Conservation (phyloP, 2,888 invertebrate genomes). For the Orgyia antiqua region DNA sequence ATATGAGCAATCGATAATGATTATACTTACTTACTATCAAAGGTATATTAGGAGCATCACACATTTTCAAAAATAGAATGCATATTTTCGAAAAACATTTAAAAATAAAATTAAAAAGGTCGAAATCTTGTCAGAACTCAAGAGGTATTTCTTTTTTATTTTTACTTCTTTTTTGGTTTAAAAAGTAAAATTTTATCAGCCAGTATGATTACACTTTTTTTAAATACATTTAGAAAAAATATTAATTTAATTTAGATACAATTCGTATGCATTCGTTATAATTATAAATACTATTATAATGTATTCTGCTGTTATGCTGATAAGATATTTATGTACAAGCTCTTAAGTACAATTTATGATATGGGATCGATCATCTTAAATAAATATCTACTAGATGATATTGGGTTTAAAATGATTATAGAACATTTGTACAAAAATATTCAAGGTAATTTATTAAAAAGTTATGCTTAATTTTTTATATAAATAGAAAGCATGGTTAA, state of each 20-base stretch:
- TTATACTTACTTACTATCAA: slow-evolving; percentile 21
- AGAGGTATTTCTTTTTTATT: no score
- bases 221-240: slow-evolving; percentile 29
- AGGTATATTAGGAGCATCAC: slow-evolving; percentile 11
- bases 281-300: slow-evolving; percentile 41
- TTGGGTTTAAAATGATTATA: slow-evolving; percentile 42
- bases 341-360: slow-evolving; percentile 64
- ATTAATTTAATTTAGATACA: slow-evolving; percentile 27
- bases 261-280: slow-evolving; percentile 36
- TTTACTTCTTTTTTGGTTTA: no score
- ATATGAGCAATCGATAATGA: slow-evolving; percentile 30
- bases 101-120: no score
- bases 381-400: slow-evolving; percentile 46
- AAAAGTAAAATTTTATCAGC: no score
- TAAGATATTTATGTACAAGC: slow-evolving; percentile 52
- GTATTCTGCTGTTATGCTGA: slow-evolving; percentile 21
- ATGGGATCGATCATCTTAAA: slow-evolving; percentile 52
- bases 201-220: no score
- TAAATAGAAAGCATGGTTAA: no score
- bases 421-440: slow-evolving; percentile 63
- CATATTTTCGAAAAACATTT: neutral
- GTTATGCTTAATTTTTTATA: slow-evolving; percentile 18
- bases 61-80: neutral
- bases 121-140: no score
- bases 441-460: slow-evolving; percentile 50